These are phyloP conservation scores for Euzetes globulus DNA, from an alignment of 2,888 invertebrate species.

Conservation along the genomic window DNA sequence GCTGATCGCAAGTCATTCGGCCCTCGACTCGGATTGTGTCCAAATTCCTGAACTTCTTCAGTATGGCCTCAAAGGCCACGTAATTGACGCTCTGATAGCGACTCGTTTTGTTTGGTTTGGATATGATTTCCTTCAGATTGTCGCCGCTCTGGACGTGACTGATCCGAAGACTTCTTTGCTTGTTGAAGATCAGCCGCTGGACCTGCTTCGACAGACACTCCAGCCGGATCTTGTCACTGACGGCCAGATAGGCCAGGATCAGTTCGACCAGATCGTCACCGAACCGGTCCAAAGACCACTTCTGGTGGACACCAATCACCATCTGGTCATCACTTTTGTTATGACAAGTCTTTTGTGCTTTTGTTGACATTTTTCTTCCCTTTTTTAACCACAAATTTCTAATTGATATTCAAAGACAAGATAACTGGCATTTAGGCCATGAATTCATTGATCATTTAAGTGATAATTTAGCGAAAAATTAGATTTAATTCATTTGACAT, in stretches of 20 bases:
- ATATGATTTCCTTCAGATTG: background rate
- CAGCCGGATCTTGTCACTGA: background rate
- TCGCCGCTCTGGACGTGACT: background rate
- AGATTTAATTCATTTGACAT: too few species aligned
- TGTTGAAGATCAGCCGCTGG: background rate
- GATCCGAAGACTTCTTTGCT: background rate
- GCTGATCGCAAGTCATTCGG: background rate
- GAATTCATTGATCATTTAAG: too few species aligned
- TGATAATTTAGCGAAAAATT: too few species aligned
- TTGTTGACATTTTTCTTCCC: too few species aligned
- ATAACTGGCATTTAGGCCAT: too few species aligned
- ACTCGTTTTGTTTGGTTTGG: background rate
- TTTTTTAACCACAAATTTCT: too few species aligned
- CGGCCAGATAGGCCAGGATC: background rate
- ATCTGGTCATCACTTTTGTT: too few species aligned
- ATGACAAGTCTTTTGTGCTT: too few species aligned
- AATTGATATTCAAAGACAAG: too few species aligned
- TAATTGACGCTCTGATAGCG: background rate
- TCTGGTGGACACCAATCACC: too few species aligned
- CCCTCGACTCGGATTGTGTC: background rate
- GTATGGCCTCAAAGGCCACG: background rate
- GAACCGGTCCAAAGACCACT: background rate
- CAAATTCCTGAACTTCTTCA: background rate
- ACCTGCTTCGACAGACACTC: background rate
- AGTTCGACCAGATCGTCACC: background rate